These are phyloP conservation scores for Tridacna crocea DNA, from an alignment of 2,888 invertebrate genomes.

Conservation along the genomic window DNA sequence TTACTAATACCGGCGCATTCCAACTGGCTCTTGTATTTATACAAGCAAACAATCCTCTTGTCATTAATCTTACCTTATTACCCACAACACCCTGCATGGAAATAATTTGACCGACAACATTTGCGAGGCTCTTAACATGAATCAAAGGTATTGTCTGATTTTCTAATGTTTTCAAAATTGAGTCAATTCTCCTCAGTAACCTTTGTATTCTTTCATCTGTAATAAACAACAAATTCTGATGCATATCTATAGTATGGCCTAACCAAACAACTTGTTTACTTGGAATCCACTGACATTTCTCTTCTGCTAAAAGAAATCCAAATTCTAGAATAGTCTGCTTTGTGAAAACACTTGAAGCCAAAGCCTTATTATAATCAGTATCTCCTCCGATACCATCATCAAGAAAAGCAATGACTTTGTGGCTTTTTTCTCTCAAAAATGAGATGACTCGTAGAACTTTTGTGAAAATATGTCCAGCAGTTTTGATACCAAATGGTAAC, in stretches of 20 bases:
- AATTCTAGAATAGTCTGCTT: constrained; percentile 4
- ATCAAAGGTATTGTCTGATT: background rate
- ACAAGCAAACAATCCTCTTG: constrained; percentile 14
- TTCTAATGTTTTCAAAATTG: background rate
- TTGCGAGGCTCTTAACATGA: background rate
- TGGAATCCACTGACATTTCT: constrained; percentile 7
- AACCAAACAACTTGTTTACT: background rate
- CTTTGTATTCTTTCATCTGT: constrained; percentile 3
- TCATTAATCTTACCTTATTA: constrained; percentile 6
- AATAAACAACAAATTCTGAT: background rate
- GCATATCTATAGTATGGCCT: background rate
- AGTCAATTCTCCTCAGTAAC: background rate
- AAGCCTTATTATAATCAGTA: background rate
- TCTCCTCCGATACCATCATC: constrained; percentile 3
- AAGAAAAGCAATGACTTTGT: background rate
- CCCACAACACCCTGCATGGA: constrained; percentile 20
- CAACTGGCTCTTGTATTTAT: constrained; percentile 11
- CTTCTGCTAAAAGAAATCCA: constrained; percentile 14
- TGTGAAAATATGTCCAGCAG: constrained; percentile 6
- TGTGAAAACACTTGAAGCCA: background rate
- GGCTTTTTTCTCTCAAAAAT: background rate
- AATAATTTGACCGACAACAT: constrained; percentile 8
- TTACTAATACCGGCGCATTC: constrained; percentile 2
- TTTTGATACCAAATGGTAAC: constrained; percentile 3
- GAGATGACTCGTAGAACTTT: background rate